Evolutionary conservation across 1,140 invertebrate species (phyloP), one percentile per base, ranked within the genome.

Genomic region (Pogonomyrmex californicus): DNA sequence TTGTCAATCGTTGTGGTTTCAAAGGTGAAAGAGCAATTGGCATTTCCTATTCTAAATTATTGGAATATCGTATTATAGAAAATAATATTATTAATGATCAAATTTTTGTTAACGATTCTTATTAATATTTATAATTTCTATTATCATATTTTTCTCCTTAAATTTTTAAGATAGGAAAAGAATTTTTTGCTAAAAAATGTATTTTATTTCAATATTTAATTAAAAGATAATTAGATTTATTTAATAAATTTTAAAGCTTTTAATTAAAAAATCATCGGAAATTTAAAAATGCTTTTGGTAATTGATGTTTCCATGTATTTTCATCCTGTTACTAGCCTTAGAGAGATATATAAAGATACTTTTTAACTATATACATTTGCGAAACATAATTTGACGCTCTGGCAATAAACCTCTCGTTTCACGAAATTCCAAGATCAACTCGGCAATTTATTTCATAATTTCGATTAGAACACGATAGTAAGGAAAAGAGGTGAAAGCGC

Each of bases 391-490:
- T 75, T 47, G 66, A 73, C 54, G 30, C 41, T 51, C 12, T 17
- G 5, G 51, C 36, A 30, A 62, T 62, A 44, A 54, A 60, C 68
- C 33, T 4, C 44, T 49, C 12, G 33, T 23, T 12, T 49, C 68
- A 30, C 41, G 1, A 33, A 62, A 30, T n/a, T 14, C 33, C 68
- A 49, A 83, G 66, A 73, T 83, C 68, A 75, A 75, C n/a, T 6
- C 6, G 17, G 79, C 56, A 83, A 83, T 83, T 83, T 75, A 83
- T 83, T 60, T 83, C 70, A 83, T 75, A 83, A 83, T 83, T 83
- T 12, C 14, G 41, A 23, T 23, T n/a, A 23, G 30, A 60, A 62
- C 47, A 66, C 75, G 41, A 83, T 60, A 38, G 79, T 58, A 47
- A 56, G n/a, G 54, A 44, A 41, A 36, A 54, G 12, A 41, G 33